A percentile compares a stretch with the other conserved stretches of the same genome.
Conservation (phyloP, 2,113 vertebrate genomes). For the Baryphthengus martii region DNA sequence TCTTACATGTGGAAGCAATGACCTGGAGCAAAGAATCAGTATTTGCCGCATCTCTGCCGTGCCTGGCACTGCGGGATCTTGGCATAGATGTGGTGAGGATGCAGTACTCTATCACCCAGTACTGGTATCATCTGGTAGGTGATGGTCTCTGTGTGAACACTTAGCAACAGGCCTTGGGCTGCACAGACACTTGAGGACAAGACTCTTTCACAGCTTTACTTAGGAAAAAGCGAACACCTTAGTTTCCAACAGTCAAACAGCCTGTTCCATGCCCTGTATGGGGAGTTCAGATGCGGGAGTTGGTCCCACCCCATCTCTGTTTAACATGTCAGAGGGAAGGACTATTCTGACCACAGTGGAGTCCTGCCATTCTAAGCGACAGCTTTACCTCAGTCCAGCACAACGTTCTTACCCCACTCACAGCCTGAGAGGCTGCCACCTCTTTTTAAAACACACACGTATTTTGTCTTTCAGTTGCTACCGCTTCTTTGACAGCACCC, state of each 20-base stretch:
- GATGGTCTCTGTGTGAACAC: not conserved
- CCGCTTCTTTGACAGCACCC: not conserved
- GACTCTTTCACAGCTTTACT: not conserved
- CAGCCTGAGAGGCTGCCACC: not conserved
- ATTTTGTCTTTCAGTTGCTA: not conserved
- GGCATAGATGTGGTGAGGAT: no score
- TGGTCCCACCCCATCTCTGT: not conserved
- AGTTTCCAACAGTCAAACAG: not conserved
- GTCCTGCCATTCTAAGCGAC: not conserved
- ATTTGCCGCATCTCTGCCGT: no score
- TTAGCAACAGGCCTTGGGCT: not conserved
- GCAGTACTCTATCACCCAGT: not conserved
- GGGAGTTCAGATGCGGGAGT: not conserved
- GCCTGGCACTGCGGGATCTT: not conserved
- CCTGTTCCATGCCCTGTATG: not conserved
- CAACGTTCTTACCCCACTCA: not conserved
- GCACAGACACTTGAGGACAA: not conserved
- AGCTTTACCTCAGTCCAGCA: not conserved
- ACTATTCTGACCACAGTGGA: not conserved
- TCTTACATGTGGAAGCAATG: not conserved
- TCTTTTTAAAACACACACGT: not conserved
- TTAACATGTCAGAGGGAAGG: not conserved
- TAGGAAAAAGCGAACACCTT: no score
- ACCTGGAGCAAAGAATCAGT: not conserved
- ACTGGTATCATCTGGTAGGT: not conserved